Evolutionary conservation across 2,888 invertebrate genomes (phyloP), one percentile per base, ranked within the genome.

Genomic region (Neoscelio sp.): DNA sequence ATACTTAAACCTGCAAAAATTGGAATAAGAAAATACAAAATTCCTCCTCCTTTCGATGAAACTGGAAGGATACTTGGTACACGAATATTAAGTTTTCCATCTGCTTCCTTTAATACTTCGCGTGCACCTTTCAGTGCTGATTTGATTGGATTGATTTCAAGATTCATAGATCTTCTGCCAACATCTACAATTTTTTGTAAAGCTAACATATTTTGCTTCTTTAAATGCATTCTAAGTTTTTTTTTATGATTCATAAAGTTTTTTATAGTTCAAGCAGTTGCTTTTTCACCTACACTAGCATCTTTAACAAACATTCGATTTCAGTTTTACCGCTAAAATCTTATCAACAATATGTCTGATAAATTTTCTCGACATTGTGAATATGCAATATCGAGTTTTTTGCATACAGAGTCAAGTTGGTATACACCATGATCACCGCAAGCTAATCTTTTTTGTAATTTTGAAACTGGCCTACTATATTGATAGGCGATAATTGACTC

Each of bases 321-420:
- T 84, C 78, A 87, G 89, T 82, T 82, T 83, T 35, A 87, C 82
- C 6, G 83, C 81, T 8, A 90, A 80, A 23, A 81, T 28, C 65
- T 83, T 80, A 83, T 91, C 90, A n/a, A n/a, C n/a, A n/a, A n/a
- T n/a, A n/a, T 40, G 1, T 3, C 28, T 1, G 6, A 0, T 17
- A 58, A 28, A 28, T 58, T 58, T 7, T 58, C 18, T 12, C 15
- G 28, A 42, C 42, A 42, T 28, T 42, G 2, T 0, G 58, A 26
- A 42, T 58, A 58, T n/a, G 38, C 54, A n/a, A 56, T 38, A 13
- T 56, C 54, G 17, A 74, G 81, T 12, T 80, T 60, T 62, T 75
- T 80, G 40, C 85, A 44, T 8, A n/a, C 20, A 6, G 44, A 18
- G 44, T 44, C 17, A 17, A 46, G 18, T 6, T 20, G 26, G 7